These are phyloP conservation scores for Penaeus chinensis DNA, from an alignment of 1,140 invertebrate species.

Conservation along the genomic window DNA sequence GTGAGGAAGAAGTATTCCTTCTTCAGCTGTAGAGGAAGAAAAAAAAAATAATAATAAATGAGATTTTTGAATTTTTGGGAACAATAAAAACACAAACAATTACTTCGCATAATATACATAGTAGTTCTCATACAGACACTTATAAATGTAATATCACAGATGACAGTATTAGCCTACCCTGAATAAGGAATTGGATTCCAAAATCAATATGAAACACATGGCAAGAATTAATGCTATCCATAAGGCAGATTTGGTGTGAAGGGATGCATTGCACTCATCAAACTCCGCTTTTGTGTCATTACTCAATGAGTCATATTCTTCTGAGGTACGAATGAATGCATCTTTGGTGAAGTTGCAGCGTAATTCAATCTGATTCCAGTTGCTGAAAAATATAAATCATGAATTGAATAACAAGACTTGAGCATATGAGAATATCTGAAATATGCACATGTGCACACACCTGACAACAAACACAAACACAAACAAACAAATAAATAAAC, in stretches of 20 bases:
- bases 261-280: neutral
- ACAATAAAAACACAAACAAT: constrained; percentile 1
- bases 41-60: neutral
- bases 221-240: neutral
- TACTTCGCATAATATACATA: neutral
- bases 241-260: neutral
- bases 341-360: constrained; percentile 23
- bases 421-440: constrained; percentile 86
- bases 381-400: constrained; percentile 27
- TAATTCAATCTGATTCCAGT: constrained; percentile 43
- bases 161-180: neutral
- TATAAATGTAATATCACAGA: no score
- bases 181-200: neutral
- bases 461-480: constrained; percentile 8
- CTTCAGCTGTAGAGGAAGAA: constrained; percentile 16
- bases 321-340: neutral
- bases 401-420: constrained; percentile 88
- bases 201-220: neutral
- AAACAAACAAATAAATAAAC: constrained; percentile 30
- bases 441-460: constrained; percentile 73
- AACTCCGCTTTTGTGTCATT: neutral
- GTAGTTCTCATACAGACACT: no score
- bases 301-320: neutral
- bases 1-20: constrained; percentile 11
- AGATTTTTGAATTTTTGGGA: constrained; percentile 1